A percentile compares a stretch with the other conserved stretches of the same genome.
Conservation (phyloP, 2,797 vertebrate genomes). For the Sebastes steindachneri region DNA sequence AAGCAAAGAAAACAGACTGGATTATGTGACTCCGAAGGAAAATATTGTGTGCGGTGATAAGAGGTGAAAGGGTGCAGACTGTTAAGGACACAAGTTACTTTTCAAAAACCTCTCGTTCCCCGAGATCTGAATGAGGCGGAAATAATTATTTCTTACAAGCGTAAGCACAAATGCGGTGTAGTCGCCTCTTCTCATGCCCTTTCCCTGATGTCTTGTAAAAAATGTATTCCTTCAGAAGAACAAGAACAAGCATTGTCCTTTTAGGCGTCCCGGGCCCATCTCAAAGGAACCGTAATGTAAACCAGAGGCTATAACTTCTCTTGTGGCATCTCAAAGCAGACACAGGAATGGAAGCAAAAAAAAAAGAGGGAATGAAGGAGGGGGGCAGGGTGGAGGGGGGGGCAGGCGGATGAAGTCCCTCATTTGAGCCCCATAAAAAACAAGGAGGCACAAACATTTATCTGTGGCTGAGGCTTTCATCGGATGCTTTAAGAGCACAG, state of each 20-base stretch:
- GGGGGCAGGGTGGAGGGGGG: not conserved
- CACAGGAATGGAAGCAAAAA: slow-evolving; percentile 66
- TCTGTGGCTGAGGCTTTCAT: slow-evolving; percentile 81
- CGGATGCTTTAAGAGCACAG: slow-evolving; percentile 73
- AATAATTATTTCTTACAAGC: slow-evolving; percentile 43
- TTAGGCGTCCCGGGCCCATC: slow-evolving; percentile 64
- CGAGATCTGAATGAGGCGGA: slow-evolving; percentile 17
- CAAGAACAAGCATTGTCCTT: slow-evolving; percentile 72
- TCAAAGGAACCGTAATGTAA: slow-evolving; percentile 79
- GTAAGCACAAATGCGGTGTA: slow-evolving; percentile 8
- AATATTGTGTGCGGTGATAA: slow-evolving; percentile 36
- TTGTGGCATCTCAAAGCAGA: slow-evolving; percentile 79
- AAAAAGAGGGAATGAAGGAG: not conserved
- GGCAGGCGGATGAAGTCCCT: slow-evolving; percentile 69
- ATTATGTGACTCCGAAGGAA: slow-evolving; percentile 24
- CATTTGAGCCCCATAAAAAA: slow-evolving; percentile 83
- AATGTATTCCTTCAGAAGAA: slow-evolving; percentile 61
- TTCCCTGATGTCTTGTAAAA: slow-evolving; percentile 51
- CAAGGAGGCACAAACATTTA: slow-evolving; percentile 83
- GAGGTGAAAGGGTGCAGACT: slow-evolving; percentile 17
- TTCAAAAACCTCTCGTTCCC: slow-evolving; percentile 20
- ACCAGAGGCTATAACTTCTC: slow-evolving; percentile 79
- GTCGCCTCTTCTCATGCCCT: not conserved
- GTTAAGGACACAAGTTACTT: slow-evolving; percentile 21
- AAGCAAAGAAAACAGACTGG: slow-evolving; percentile 48